These are phyloP conservation scores for Shargacucullia verbasci DNA, from an alignment of 2,888 invertebrate genomes.

Conservation along the genomic window DNA sequence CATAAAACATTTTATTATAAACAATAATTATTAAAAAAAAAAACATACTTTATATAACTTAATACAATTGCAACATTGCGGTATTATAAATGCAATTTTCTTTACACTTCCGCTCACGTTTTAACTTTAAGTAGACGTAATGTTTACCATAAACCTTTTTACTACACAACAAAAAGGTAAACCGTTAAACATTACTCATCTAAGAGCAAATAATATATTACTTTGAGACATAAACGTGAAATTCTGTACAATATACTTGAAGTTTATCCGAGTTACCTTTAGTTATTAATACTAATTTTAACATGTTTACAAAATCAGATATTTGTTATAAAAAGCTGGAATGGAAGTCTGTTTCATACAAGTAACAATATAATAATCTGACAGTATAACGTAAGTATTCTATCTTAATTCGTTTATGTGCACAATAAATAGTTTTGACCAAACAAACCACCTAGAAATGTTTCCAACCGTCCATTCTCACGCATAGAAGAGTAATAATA, in stretches of 20 bases:
- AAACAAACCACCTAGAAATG: conserved; percentile 33
- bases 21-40: conserved; percentile 84
- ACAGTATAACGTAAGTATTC: conserved; percentile 34
- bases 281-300: conserved; percentile 39
- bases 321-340: conserved; percentile 53
- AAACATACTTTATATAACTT: conserved; percentile 80
- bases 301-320: conserved; percentile 46
- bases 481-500: conserved; percentile 3
- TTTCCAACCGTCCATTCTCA: not conserved
- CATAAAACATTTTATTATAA: conserved; percentile 87
- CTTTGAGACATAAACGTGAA: conserved; percentile 58
- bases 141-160: conserved; percentile 39
- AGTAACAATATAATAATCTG: conserved; percentile 48
- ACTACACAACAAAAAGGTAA: conserved; percentile 35
- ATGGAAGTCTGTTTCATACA: conserved; percentile 57
- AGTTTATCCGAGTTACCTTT: conserved; percentile 39
- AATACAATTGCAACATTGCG: conserved; percentile 82
- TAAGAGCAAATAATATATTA: conserved; percentile 58
- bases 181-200: conserved; percentile 31
- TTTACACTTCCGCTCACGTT: conserved; percentile 64
- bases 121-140: conserved; percentile 46
- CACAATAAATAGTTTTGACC: conserved; percentile 44
- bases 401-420: conserved; percentile 39
- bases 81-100: conserved; percentile 83
- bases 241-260: conserved; percentile 56